Evolutionary conservation across 2,113 vertebrate genomes (phyloP), one percentile per base, ranked within the genome.

Genomic region (Saguinus imperator): DNA sequence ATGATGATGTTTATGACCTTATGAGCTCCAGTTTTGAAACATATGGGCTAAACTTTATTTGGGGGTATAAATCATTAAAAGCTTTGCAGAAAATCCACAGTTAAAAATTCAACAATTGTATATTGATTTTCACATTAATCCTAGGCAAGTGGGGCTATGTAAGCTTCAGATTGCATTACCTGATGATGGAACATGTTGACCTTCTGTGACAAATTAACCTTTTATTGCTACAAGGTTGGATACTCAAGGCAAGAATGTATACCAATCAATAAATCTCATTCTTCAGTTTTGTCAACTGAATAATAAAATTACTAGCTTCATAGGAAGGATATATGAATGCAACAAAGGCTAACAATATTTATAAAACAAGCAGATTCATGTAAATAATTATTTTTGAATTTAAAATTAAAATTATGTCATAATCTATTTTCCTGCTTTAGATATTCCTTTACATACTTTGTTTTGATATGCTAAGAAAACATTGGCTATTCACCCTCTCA

Each of bases 151-250:
- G 55, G 75, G 90, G 72, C 27, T 90, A 97, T 98, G 96, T 98
- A 95, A 98, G 84, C 82, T 90, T 97, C 97, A 97, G 85, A 82
- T 64, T 90, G 95, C 96, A 97, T 93, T 89, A 97, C 94, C 70
- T 3, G 27, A 97, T 98, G 97, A 98, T 98, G 97, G 95, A 98
- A 97, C 95, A 98, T 89, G 94, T 81, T 98, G 98, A 98, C 98
- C 96, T 98, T 98, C 97, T 98, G 83, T 98, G 92, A 97, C 97
- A 97, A 98, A 98, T 98, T 98, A 98, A 98, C 96, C 96, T 98
- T 98, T 98, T 97, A 96, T 96, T 96, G 94, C 92, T 93, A 96
- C 94, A 91, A 97, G 87, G 97, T 94, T 14, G 25, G 98, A 94
- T 90, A 98, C 96, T 81, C 96, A 98, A 98, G 98, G 97, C 16